These are phyloP conservation scores for Amblyraja radiata DNA, from an alignment of 2,797 vertebrate genomes.

Conservation along the genomic window DNA sequence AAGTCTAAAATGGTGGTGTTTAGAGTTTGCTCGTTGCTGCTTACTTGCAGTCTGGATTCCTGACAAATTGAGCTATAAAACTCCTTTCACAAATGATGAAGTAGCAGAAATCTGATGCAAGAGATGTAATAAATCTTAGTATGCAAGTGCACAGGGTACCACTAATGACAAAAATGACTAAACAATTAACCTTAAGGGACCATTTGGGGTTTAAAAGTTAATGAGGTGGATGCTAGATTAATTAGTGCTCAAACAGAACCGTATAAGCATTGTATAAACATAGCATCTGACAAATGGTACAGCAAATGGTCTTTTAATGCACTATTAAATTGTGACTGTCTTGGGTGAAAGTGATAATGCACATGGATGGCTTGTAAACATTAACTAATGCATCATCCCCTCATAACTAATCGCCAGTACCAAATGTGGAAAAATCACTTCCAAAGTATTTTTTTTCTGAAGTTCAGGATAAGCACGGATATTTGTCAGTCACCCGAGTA, in stretches of 20 bases:
- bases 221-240: constrained; percentile 80
- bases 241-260: constrained; percentile 70
- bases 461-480: constrained; percentile 48
- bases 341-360: constrained; percentile 67
- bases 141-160: constrained; percentile 39
- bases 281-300: constrained; percentile 73
- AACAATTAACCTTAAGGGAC: constrained; percentile 74
- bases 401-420: constrained; percentile 63
- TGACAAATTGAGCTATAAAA: constrained; percentile 38
- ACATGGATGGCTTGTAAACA: constrained; percentile 67
- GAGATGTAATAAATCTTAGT: constrained; percentile 40
- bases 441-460: constrained; percentile 47
- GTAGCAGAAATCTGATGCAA: constrained; percentile 22
- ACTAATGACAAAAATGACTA: constrained; percentile 44
- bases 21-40: not conserved
- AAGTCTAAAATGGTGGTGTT: not conserved
- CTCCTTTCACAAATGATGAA: constrained; percentile 33
- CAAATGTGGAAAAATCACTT: constrained; percentile 47
- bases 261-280: constrained; percentile 67
- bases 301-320: constrained; percentile 76
- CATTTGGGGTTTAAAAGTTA: constrained; percentile 68
- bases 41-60: constrained; percentile 1
- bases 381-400: constrained; percentile 69
- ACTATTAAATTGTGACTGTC: constrained; percentile 78
- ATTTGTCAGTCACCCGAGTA: not conserved